phyloP scores from a whole-genome alignment of 2,888 invertebrate genomes.

The Habroteleia sp. region DNA sequence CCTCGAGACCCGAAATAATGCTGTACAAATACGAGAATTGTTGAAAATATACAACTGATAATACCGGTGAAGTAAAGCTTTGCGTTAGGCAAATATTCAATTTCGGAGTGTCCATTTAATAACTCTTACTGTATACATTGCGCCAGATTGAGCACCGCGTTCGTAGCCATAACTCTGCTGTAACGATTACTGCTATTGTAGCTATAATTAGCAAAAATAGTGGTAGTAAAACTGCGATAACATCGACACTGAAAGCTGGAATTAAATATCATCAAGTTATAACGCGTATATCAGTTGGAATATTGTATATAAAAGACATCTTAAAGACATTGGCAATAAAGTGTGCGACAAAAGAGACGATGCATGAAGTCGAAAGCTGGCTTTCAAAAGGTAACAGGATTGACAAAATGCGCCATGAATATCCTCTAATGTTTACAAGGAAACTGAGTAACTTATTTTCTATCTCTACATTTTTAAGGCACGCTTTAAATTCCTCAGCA shows the following conservation, averaged over 20 bases:
- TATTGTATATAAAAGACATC: slow-evolving; percentile 32
- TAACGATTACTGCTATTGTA: slow-evolving; percentile 10
- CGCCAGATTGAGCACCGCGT: slow-evolving; percentile 1
- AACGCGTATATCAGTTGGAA: slow-evolving; percentile 35
- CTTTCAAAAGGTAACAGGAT: slow-evolving; percentile 27
- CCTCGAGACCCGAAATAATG: slow-evolving; percentile 14
- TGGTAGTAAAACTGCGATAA: slow-evolving; percentile 11
- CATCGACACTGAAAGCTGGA: slow-evolving; percentile 20
- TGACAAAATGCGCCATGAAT: slow-evolving; percentile 36
- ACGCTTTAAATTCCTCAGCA: too few species aligned
- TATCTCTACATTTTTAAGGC: too few species aligned
- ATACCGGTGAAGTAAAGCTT: slow-evolving; percentile 6
- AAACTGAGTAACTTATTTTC: too few species aligned
- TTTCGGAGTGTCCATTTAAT: slow-evolving; percentile 23
- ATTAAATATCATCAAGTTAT: slow-evolving; percentile 36
- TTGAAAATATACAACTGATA: background rate
- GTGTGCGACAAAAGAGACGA: slow-evolving; percentile 36
- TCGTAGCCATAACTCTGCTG: background rate
- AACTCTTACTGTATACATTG: slow-evolving; percentile 2
- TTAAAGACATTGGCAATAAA: slow-evolving; percentile 41
- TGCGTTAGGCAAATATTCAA: slow-evolving; percentile 18
- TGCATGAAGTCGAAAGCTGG: slow-evolving; percentile 16
- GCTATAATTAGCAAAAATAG: slow-evolving; percentile 16
- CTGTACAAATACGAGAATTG: slow-evolving; percentile 13
- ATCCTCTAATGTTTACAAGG: slow-evolving; percentile 28